Conservation (phyloP, 2,113 vertebrate genomes). For the Eleginops maclovinus region DNA sequence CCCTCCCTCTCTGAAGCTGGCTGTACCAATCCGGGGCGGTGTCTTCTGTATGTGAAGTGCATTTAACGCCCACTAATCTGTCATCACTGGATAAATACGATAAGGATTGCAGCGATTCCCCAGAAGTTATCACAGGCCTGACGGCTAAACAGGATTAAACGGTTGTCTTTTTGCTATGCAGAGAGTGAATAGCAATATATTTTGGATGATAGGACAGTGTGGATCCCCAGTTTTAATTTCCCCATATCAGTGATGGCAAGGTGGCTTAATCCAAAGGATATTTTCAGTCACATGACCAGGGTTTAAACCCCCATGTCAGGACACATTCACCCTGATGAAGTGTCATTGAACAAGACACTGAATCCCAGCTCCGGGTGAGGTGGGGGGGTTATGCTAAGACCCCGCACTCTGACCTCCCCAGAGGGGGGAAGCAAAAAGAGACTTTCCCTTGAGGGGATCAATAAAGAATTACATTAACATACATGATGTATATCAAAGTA, state of each 20-base stretch:
- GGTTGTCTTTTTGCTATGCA: constrained; percentile 57
- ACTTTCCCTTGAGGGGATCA: constrained; percentile 55
- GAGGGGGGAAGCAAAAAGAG: constrained; percentile 24
- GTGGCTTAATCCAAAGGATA: constrained; percentile 30
- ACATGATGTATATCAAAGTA: constrained; percentile 70
- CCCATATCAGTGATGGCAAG: neutral
- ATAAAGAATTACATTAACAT: constrained; percentile 68
- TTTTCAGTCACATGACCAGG: constrained; percentile 46
- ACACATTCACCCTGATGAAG: constrained; percentile 30
- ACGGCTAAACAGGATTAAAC: constrained; percentile 77
- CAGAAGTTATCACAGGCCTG: constrained; percentile 67
- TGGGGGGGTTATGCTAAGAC: constrained; percentile 30
- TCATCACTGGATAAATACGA: constrained; percentile 80
- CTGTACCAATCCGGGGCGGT: constrained; percentile 41
- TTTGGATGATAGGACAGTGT: constrained; percentile 31
- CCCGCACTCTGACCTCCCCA: constrained; percentile 46
- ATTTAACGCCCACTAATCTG: constrained; percentile 78
- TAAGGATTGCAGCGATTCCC: constrained; percentile 68
- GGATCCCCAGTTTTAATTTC: constrained; percentile 28
- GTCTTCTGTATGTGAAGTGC: constrained; percentile 72
- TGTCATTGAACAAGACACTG: constrained; percentile 57
- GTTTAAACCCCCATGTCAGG: constrained; percentile 57
- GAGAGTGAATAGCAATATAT: constrained; percentile 39
- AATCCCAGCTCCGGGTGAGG: constrained; percentile 25
- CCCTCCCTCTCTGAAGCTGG: constrained; percentile 51